Percentiles rank a stretch among this genome's conserved stretches.
phyloP scores from a whole-genome alignment of 2,888 invertebrate genomes.

The Trachelus tabidus region DNA sequence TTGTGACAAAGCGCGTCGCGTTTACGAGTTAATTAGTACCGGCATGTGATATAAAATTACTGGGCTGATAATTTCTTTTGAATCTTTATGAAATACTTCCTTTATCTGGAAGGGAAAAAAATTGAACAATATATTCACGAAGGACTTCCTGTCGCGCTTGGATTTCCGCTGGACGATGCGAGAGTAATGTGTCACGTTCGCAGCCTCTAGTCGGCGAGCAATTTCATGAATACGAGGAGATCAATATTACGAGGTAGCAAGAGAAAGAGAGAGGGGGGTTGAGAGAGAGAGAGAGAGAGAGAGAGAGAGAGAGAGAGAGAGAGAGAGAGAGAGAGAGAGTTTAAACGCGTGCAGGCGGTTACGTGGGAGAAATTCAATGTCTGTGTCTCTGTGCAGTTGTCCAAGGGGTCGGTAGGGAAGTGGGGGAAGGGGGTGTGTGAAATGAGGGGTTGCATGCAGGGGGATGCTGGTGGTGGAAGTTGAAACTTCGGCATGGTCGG shows the following conservation, averaged over 20 bases:
- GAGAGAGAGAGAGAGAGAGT: not conserved
- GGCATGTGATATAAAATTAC: no score
- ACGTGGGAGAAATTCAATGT: no score
- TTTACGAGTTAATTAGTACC: no score
- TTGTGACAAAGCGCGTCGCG: no score
- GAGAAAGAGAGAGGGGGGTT: slow-evolving; percentile 7
- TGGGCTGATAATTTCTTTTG: no score
- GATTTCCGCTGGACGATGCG: not conserved
- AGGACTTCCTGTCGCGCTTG: not conserved
- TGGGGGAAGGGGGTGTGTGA: no score
- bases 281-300: not conserved
- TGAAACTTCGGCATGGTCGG: not conserved
- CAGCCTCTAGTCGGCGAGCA: slow-evolving; percentile 8
- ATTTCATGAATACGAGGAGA: slow-evolving; percentile 16
- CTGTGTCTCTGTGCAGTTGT: no score
- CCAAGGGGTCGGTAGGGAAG: no score
- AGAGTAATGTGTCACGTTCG: slow-evolving; percentile 9
- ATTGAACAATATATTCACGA: no score
- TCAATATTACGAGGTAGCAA: slow-evolving; percentile 20
- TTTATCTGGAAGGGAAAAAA: no score
- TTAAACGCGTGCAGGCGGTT: not conserved
- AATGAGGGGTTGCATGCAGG: not conserved
- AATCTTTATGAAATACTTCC: no score
- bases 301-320: not conserved
- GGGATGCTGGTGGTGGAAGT: not conserved